Base-by-base conservation (phyloP, 2,113 vertebrate genomes). In the Prionailurus bengalensis region DNA sequence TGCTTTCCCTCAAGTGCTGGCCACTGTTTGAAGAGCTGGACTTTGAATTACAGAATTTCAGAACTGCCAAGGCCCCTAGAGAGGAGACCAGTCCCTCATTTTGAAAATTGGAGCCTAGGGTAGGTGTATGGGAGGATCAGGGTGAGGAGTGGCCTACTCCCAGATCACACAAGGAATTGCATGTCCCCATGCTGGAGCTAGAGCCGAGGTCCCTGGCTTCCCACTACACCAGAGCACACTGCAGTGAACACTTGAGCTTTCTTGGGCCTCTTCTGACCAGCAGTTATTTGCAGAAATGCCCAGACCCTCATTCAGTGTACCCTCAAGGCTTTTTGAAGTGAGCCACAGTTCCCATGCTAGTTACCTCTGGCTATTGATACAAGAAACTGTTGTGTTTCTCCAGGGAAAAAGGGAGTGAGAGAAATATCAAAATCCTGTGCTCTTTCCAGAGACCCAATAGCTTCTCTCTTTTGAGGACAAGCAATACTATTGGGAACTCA, bases 401-500 rank as follows among this genome's bases (percentile, higher is more conserved):
- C 27, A 91, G 15, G 42, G n/a, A 53, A 65, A 27, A 82, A 95
- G 58, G 80, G 63, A 93, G 61, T 82, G 63, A 58, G 53, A 97
- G 19, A 36, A 98, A 95, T 73, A 71, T 55, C 85, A 94, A 87
- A 96, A 81, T 95, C 15, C 23, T 91, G 63, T 0, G 71, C 87
- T 76, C 78, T 89, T 94, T 93, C 88, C 80, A 97, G 96, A 74
- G 84, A 74, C 66, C 76, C 61, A 95, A 92, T 51, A 68, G 55
- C 8, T 65, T 82, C 89, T 97, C 81, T 92, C 63, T 45, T 16
- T 89, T 86, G 91, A 97, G 80, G 68, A 97, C 27, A 94, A 91
- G 89, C 17, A 92, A 93, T 93, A 53, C 42, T 74, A 45, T 80
- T 96, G 78, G 92, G 63, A 82, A 97, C 70, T 94, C 82, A 96